These are phyloP conservation scores for Phalacrocorax carbo DNA, from an alignment of 2,113 vertebrate species.

Conservation along the genomic window DNA sequence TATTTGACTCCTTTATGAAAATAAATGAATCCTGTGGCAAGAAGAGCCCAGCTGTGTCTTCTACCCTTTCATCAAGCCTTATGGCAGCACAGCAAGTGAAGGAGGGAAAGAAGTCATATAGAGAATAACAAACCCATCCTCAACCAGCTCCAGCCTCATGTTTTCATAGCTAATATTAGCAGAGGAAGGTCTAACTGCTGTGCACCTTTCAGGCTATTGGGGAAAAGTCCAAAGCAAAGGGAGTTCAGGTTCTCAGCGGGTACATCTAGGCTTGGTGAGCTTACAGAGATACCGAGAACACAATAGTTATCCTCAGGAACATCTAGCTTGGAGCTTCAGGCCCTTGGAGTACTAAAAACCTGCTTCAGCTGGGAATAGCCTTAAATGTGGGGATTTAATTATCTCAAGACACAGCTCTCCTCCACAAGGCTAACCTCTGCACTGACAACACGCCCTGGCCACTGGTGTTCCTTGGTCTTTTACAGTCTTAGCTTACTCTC, in stretches of 20 bases:
- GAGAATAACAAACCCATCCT: background rate
- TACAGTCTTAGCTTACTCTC: background rate
- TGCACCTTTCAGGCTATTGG: background rate
- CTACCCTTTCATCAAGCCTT: background rate
- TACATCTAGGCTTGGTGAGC: background rate
- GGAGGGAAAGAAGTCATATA: background rate
- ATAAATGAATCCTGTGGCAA: slow-evolving; percentile 21
- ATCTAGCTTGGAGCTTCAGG: background rate
- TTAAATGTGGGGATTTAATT: background rate
- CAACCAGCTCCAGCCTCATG: background rate
- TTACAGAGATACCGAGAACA: background rate
- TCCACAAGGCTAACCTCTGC: background rate
- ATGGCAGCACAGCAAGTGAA: background rate
- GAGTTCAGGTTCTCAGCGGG: background rate
- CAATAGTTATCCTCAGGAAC: background rate
- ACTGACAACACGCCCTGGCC: background rate
- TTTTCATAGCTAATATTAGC: background rate
- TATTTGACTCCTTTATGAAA: slow-evolving; percentile 57
- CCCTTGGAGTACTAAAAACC: background rate
- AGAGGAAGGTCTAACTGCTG: background rate
- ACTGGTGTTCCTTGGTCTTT: background rate
- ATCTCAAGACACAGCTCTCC: background rate
- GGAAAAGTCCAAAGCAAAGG: background rate
- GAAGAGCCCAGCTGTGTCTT: background rate
- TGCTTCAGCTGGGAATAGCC: background rate